phyloP scores from a whole-genome alignment of 2,113 vertebrate genomes.

The crab-eating macaque (Macaca fascicularis) region T2T-MFA8v1.1 NC_088376.1:98471501-98472000 shows the following conservation, averaged over 20 bases:
- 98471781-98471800: not conserved
- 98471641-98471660: not conserved
- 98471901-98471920: not conserved
- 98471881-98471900: not conserved
- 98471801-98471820: not conserved
- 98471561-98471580: not conserved
- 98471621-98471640: not conserved
- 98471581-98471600: not conserved
- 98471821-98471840: not conserved
- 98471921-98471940: not conserved
- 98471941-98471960: not conserved
- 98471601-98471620: not conserved
- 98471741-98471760: not conserved
- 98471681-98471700: not conserved
- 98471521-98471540: not conserved
- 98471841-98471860: not conserved
- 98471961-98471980: not conserved
- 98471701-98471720: conserved; percentile 23
- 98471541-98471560: not conserved
- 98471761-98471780: not conserved
- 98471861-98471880: not conserved
- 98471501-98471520: not conserved
- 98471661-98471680: not conserved
- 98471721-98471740: not conserved
- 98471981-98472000: not conserved